phyloP scores from a whole-genome alignment of 2,888 invertebrate species.

The Xestobium rufovillosum region DNA sequence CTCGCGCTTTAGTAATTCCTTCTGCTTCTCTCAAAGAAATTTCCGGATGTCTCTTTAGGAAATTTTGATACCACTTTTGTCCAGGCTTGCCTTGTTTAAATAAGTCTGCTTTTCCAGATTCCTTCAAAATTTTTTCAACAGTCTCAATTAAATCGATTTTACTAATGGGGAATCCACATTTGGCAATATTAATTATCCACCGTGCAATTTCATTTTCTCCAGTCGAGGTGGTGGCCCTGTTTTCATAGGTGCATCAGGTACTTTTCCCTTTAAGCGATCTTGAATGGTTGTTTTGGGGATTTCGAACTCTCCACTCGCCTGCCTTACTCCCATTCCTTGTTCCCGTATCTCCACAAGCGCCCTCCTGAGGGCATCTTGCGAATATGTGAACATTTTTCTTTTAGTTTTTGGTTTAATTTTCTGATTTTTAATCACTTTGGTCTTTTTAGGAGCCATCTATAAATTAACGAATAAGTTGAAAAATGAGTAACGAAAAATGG shows the following conservation, averaged over 20 bases:
- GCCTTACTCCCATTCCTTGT: background rate
- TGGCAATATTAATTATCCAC: constrained; percentile 21
- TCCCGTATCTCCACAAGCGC: constrained; percentile 5
- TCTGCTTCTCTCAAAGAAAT: constrained; percentile 28
- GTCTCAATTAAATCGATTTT: background rate
- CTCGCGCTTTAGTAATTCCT: constrained; percentile 28
- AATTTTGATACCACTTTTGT: constrained; percentile 29
- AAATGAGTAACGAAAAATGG: no score
- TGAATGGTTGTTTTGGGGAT: constrained; percentile 2
- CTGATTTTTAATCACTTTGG: no score
- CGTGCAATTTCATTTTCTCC: constrained; percentile 26
- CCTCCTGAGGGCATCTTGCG: constrained; percentile 4
- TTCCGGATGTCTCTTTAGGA: constrained; percentile 20
- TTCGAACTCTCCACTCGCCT: background rate
- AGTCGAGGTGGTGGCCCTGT: no score
- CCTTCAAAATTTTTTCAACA: constrained; percentile 20
- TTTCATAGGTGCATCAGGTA: no score
- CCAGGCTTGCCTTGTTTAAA: constrained; percentile 16
- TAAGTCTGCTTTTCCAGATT: constrained; percentile 6
- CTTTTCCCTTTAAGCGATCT: constrained; percentile 4
- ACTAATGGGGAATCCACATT: constrained; percentile 3
- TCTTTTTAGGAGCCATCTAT: no score
- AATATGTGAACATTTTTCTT: constrained; percentile 3
- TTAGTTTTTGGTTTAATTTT: constrained; percentile 5
- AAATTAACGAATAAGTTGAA: no score